Conservation (phyloP, 2,888 invertebrate species). For the Drosophila silvestris region DNA sequence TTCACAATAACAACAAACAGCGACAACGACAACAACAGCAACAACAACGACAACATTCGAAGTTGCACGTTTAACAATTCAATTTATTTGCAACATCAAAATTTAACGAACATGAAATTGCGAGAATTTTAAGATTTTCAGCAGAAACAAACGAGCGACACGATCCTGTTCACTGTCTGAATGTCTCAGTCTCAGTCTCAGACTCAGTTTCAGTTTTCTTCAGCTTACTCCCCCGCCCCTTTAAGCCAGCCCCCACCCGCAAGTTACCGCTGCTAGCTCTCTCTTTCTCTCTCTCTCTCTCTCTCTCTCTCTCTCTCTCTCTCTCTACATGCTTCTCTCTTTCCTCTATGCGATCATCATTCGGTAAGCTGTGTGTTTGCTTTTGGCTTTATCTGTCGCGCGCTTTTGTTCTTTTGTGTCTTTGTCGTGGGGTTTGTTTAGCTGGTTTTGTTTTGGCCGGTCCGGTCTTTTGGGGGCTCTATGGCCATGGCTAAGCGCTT, state of each 20-base stretch:
- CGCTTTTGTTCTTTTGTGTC: conserved; percentile 74
- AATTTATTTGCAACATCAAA: conserved; percentile 84
- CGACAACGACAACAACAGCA: conserved; percentile 39
- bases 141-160: conserved; percentile 86
- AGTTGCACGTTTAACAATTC: conserved; percentile 85
- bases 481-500: conserved; percentile 45
- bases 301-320: neutral
- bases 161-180: conserved; percentile 77
- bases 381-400: conserved; percentile 76
- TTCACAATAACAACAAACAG: conserved; percentile 58
- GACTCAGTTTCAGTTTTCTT: conserved; percentile 23
- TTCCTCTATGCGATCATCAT: conserved; percentile 30
- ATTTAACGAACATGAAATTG: conserved; percentile 85
- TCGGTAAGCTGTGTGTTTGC: conserved; percentile 56
- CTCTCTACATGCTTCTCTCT: conserved; percentile 7
- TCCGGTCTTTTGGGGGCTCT: conserved; percentile 33
- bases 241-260: conserved; percentile 21
- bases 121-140: conserved; percentile 85
- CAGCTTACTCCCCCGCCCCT: neutral
- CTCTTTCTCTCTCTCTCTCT: neutral
- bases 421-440: conserved; percentile 74
- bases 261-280: neutral
- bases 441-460: conserved; percentile 65
- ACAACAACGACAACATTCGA: conserved; percentile 73
- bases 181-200: conserved; percentile 42